A percentile compares a stretch with the other conserved stretches of the same genome.
Evolutionary conservation across 2,113 vertebrate genomes (phyloP).

Genomic region (Phaethon lepturus): DNA sequence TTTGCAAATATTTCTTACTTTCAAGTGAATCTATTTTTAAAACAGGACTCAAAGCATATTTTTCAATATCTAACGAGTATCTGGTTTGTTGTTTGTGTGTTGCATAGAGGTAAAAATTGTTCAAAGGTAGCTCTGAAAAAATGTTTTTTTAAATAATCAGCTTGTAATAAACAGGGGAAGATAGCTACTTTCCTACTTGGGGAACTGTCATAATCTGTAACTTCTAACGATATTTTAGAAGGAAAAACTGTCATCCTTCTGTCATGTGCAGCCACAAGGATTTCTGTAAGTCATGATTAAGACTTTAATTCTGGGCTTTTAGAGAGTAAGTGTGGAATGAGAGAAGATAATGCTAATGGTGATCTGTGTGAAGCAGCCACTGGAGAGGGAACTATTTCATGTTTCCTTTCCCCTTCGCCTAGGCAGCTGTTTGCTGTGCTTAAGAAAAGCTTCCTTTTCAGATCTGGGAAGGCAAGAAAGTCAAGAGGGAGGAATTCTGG

Average conservation of each 20-base stretch:
- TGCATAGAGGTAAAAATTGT: constrained; percentile 5
- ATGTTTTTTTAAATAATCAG: neutral
- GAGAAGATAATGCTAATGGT: constrained; percentile 11
- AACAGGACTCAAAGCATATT: neutral
- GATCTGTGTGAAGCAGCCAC: constrained; percentile 4
- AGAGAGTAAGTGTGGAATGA: neutral
- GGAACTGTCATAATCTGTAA: constrained; percentile 17
- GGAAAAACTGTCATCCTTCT: constrained; percentile 20
- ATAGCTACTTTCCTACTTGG: neutral
- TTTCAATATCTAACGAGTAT: constrained; percentile 15
- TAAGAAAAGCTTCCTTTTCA: constrained; percentile 10
- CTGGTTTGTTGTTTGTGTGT: neutral
- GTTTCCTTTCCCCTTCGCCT: neutral
- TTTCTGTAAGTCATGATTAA: constrained; percentile 55
- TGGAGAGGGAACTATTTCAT: neutral
- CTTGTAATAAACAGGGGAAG: constrained; percentile 23
- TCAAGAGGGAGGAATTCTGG: neutral
- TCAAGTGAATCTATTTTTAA: constrained; percentile 43
- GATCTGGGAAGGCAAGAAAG: neutral
- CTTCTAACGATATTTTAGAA: constrained; percentile 4
- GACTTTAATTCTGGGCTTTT: constrained; percentile 36
- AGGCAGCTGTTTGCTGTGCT: neutral
- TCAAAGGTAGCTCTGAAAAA: constrained; percentile 15
- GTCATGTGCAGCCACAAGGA: constrained; percentile 50
- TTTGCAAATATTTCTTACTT: constrained; percentile 51